Base-by-base conservation (phyloP, 2,888 invertebrate species). In the Drosophila macrospina region DNA sequence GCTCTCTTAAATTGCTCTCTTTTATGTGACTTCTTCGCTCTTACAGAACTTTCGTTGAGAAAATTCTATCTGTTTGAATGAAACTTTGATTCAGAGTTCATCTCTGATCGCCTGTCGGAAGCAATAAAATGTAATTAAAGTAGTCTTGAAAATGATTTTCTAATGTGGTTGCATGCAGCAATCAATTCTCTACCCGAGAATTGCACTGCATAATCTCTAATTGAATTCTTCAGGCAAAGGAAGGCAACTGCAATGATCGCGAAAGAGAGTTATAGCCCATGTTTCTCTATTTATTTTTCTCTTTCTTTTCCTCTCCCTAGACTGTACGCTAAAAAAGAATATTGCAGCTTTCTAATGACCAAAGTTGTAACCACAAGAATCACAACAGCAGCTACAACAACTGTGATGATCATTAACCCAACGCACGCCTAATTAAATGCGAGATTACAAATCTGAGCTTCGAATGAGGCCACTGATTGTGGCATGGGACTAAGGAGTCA, bases 391-490 rank as follows among this genome's bases (percentile, higher is more conserved):
- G n/a, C 30, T 15, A 11, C 39, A 50, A 34, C 51, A 42, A 45
- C 26, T 57, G 52, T 37, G 44, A 65, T 62, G 63, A 76, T 70
- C 73, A 76, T 63, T 69, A 59, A 52, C 62, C 24, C 65, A 74
- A 80, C 74, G 81, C 85, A 83, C 77, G 87, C 68, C 85, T 85
- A 86, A 84, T 84, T 84, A 86, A 81, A 81, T 81, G 70, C 74
- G 6, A 80, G 82, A 83, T 83, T 76, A 71, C 78, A 74, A 71
- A 76, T 77, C 66, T 66, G 34, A 71, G 54, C 48, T 52, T 28
- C 55, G 69, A 83, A 84, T 80, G 81, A 60, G 82, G 84, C 78
- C 84, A 80, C 65, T 52, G 65, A 67, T 71, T 76, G 77, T 67
- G 69, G 71, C 51, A 56, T 51, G 42, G 47, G 37, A 60, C 6